Conservation (phyloP, 2,113 vertebrate genomes). For the Morone saxatilis region DNA sequence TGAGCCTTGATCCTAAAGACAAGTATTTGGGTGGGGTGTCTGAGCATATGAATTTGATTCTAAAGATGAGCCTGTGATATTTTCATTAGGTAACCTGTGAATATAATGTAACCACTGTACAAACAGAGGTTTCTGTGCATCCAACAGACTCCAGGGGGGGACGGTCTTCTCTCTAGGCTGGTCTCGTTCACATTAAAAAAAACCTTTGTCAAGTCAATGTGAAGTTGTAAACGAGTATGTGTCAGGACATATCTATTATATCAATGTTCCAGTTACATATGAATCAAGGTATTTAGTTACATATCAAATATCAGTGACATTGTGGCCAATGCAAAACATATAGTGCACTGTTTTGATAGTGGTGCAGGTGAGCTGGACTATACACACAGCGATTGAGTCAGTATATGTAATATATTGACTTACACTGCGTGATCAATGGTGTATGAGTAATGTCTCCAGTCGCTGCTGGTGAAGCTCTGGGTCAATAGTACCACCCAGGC, state of each 20-base stretch:
- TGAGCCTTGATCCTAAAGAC: not conserved
- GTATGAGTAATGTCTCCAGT: not conserved
- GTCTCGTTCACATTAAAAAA: no score
- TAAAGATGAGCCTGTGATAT: not conserved
- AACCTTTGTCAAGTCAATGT: no score
- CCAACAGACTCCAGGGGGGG: not conserved
- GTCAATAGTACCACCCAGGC: slow-evolving; percentile 5
- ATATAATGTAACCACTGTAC: not conserved
- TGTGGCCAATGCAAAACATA: not conserved
- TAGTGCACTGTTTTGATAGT: not conserved
- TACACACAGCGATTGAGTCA: not conserved
- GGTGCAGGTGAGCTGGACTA: not conserved
- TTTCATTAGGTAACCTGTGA: not conserved
- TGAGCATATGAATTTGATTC: not conserved
- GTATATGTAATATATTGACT: not conserved
- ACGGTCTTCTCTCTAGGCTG: no score
- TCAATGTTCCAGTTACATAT: not conserved
- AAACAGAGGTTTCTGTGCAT: not conserved
- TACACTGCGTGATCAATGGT: not conserved
- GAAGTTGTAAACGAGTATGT: no score
- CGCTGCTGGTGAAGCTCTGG: not conserved
- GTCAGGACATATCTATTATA: not conserved
- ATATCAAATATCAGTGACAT: no score
- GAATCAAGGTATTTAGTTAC: no score
- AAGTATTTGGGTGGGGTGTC: not conserved